These are phyloP conservation scores for Philopedon plagiatum DNA, from an alignment of 2,888 invertebrate genomes.

Conservation along the genomic window DNA sequence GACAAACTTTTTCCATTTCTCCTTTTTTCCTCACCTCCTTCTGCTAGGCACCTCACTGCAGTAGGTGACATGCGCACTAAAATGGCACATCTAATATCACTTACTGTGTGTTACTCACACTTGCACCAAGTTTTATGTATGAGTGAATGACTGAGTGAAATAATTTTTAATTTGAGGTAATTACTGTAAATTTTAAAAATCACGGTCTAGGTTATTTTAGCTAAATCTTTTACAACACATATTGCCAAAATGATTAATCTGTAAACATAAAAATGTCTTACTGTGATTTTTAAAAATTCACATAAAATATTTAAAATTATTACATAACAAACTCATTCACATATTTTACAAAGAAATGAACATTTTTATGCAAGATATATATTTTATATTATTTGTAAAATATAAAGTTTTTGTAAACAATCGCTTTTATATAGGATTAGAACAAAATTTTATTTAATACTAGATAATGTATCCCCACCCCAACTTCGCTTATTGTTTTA, in stretches of 20 bases:
- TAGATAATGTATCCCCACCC: no score
- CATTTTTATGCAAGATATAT: no score
- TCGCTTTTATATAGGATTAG: no score
- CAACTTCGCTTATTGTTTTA: no score
- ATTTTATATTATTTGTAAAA: no score
- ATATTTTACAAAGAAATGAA: no score
- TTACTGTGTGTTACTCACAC: conserved; percentile 66
- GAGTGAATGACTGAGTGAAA: conserved; percentile 62
- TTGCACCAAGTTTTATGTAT: conserved; percentile 67
- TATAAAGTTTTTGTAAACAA: no score
- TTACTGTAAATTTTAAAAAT: conserved; percentile 1
- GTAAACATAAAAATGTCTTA: not conserved
- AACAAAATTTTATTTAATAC: no score
- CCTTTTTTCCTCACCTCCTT: conserved; percentile 52
- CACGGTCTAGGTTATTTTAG: no score
- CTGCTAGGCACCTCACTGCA: conserved; percentile 66
- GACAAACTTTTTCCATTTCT: conserved; percentile 42
- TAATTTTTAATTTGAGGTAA: conserved; percentile 3
- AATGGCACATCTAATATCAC: conserved; percentile 67
- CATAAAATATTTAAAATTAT: no score
- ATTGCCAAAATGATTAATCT: not conserved
- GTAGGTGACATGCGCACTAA: conserved; percentile 71
- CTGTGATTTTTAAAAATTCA: no score
- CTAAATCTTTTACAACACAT: not conserved
- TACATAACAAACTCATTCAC: no score